Evolutionary conservation across 23 tunicate genomes (phyloP).

Genomic region (Trididemnum clinides): DNA sequence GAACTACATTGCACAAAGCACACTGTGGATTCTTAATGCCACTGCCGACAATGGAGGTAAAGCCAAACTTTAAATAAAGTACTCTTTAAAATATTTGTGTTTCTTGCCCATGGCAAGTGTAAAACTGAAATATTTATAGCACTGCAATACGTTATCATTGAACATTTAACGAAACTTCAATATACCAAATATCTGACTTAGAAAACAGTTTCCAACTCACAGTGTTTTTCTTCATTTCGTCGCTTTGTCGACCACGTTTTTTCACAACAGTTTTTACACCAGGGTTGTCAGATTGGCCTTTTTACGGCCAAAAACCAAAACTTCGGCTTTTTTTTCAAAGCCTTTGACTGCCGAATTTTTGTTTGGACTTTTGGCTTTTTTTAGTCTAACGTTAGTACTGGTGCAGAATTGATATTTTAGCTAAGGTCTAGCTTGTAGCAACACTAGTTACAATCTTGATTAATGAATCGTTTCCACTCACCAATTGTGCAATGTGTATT

Average conservation of each 20-base stretch:
- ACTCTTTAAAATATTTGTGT: constrained; percentile 15
- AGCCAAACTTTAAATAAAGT: constrained; percentile 33
- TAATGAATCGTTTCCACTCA: too few relatives aligned
- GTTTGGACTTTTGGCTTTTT: too few relatives aligned
- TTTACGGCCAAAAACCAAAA: too few relatives aligned
- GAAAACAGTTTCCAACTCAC: neutral
- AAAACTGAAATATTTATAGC: neutral
- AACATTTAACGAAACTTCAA: neutral
- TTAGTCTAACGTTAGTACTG: too few relatives aligned
- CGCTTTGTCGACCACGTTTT: too few relatives aligned
- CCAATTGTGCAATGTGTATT: too few relatives aligned
- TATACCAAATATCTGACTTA: neutral
- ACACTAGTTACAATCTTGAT: too few relatives aligned
- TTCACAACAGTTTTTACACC: neutral
- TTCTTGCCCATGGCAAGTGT: constrained; percentile 22
- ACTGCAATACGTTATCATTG: neutral
- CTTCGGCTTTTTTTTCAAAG: too few relatives aligned
- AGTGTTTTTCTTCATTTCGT: neutral
- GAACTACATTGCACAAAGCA: constrained; percentile 55
- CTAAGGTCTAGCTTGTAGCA: too few relatives aligned
- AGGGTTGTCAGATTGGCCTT: too few relatives aligned
- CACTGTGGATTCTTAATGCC: constrained; percentile 72
- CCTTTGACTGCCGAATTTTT: too few relatives aligned
- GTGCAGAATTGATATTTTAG: too few relatives aligned
- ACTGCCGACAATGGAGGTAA: constrained; percentile 33